These are phyloP conservation scores for Dasyornis broadbenti DNA, from an alignment of 2,113 vertebrate species.

Conservation along the genomic window DNA sequence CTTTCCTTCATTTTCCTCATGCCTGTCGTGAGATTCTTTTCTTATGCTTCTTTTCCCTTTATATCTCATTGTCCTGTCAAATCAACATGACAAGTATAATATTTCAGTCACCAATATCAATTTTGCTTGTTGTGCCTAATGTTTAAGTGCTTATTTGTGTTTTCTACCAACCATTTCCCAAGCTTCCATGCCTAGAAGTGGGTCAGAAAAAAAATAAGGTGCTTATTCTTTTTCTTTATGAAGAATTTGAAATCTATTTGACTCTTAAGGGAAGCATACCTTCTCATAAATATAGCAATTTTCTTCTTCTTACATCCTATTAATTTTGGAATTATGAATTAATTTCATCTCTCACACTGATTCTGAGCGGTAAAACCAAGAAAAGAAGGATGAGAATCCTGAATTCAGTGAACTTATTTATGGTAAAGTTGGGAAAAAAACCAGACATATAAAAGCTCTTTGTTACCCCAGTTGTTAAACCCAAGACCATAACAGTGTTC, in stretches of 20 bases:
- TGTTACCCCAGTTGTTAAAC: neutral
- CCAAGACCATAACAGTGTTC: neutral
- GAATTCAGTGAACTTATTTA: neutral
- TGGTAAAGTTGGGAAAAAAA: neutral
- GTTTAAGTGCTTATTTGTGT: neutral
- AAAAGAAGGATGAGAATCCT: neutral
- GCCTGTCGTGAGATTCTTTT: neutral
- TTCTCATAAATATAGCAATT: neutral
- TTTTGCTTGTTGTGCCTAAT: neutral
- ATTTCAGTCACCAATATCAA: neutral
- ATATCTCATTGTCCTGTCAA: neutral
- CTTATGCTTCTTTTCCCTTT: neutral
- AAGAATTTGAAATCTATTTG: neutral
- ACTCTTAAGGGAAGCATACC: neutral
- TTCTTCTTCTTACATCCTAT: neutral
- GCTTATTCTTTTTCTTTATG: neutral
- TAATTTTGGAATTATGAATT: neutral
- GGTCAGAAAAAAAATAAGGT: neutral
- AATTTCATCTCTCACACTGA: neutral
- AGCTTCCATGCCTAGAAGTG: neutral
- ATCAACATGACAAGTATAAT: neutral
- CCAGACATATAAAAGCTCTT: neutral
- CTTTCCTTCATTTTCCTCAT: neutral
- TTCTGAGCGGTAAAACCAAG: neutral
- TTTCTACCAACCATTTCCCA: neutral